Base-by-base conservation (phyloP, 1,140 invertebrate genomes). In the Polypedilum pembai region DNA sequence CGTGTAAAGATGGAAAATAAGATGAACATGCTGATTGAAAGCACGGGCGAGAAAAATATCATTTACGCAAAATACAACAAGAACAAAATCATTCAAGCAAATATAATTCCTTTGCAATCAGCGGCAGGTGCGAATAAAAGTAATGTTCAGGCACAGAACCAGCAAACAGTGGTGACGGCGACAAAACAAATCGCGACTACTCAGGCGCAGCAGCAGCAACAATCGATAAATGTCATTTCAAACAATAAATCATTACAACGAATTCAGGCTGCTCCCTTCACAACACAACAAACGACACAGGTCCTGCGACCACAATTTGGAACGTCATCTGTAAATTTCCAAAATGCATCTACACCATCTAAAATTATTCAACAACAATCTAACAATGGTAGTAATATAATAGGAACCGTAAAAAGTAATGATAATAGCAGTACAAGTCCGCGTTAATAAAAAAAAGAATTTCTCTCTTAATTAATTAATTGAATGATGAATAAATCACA, bases 201-300 rank as follows among this genome's bases (percentile, higher is more conserved):
- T 18, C 20, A 18, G n/a, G 45, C 45, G n/a, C 45, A 56, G n/a
- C 45, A 56, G 20, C 65, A 56, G n/a, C 45, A 56, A 10, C 65
- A 69, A 21, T 21, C 65, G 8, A 69, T 69, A 18, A 21, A 18
- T 8, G 20, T 69, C 18, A 69, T 69, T 10, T 69, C 65, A 20
- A 69, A 69, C 17, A 69, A 69, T 21, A 69, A 69, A 69, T 69
- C 65, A 18, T 8, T 69, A 69, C 65, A 69, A 69, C 65, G 65
- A 18, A 69, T 69, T 69, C 65, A 69, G 17, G 18, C 65, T 18
- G 65, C 65, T 69, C 20, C 65, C 1, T 20, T 69, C 8, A 20
- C 20, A 56, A 12, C 10, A 56, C 45, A 56, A 20, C 65, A 69
- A 69, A n/a, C n/a, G 65, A 69, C 17, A 8, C 65, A 69, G 18